Evolutionary conservation across 2,888 invertebrate genomes (phyloP).

Genomic region (Lobophora halterata): DNA sequence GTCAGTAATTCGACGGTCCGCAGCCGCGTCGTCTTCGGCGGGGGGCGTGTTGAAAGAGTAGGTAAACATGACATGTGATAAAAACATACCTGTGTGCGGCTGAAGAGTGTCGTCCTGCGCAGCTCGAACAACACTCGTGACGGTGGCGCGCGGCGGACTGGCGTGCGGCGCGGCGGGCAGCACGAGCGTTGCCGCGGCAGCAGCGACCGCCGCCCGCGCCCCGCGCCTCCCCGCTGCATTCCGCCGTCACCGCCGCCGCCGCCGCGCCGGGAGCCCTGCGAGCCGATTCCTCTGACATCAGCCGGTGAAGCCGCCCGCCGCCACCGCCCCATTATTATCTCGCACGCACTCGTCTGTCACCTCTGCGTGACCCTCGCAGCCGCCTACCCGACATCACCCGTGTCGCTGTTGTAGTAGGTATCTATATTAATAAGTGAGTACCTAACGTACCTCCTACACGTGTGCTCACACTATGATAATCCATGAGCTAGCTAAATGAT

Average conservation of each 20-base stretch:
- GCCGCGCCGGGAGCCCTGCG: constrained; percentile 53
- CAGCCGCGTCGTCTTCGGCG: constrained; percentile 19
- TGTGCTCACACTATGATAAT: too few relatives aligned
- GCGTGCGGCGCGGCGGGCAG: constrained; percentile 55
- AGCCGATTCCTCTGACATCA: constrained; percentile 61
- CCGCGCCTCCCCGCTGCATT: constrained; percentile 59
- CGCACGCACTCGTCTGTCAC: constrained; percentile 61
- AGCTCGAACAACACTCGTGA: constrained; percentile 65
- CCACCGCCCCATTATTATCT: constrained; percentile 52
- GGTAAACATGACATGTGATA: constrained; percentile 43
- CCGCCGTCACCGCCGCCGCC: constrained; percentile 61
- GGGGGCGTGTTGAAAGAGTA: too few relatives aligned
- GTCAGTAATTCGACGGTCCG: constrained; percentile 17
- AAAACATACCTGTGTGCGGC: constrained; percentile 68
- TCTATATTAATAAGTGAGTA: too few relatives aligned
- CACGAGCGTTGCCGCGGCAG: constrained; percentile 64
- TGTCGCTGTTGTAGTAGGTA: too few relatives aligned
- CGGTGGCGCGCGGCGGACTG: constrained; percentile 77
- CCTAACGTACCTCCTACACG: too few relatives aligned
- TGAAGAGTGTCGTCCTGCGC: constrained; percentile 51
- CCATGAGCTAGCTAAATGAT: too few relatives aligned
- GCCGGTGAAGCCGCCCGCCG: constrained; percentile 53
- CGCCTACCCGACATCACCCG: constrained; percentile 21
- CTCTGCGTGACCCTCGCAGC: constrained; percentile 64
- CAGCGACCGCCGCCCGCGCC: constrained; percentile 64